Percentiles rank a stretch among this genome's conserved stretches.
Conservation (phyloP, 1,140 invertebrate species). For the Drosophila lacteicornis region DNA sequence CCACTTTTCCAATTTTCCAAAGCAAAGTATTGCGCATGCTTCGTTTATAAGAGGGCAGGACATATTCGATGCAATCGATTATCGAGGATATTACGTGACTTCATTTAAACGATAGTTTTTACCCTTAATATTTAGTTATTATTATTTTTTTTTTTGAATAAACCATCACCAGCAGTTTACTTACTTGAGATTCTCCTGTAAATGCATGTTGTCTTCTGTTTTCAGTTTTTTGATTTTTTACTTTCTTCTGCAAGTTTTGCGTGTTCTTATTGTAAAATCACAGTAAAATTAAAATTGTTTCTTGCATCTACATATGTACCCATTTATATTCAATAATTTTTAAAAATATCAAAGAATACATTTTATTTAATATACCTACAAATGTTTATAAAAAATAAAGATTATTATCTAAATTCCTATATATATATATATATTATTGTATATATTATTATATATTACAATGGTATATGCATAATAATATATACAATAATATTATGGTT, state of each 20-base stretch:
- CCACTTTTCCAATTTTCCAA: slow-evolving; percentile 11
- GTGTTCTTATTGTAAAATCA: not conserved
- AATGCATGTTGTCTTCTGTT: slow-evolving; percentile 50
- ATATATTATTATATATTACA: not conserved
- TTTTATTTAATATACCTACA: not conserved
- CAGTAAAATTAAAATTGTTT: not conserved
- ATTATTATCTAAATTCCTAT: not conserved
- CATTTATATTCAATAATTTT: not conserved
- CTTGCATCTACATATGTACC: not conserved
- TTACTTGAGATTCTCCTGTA: slow-evolving; percentile 62
- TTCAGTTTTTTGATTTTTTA: not conserved
- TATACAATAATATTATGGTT: not conserved
- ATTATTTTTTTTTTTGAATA: not conserved
- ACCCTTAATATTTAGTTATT: not conserved
- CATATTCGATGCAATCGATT: slow-evolving; percentile 4
- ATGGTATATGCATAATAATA: not conserved
- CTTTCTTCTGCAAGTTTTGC: not conserved
- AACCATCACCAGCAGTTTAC: slow-evolving; percentile 1
- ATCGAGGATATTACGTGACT: not conserved
- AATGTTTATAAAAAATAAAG: not conserved
- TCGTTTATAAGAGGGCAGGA: slow-evolving; percentile 1
- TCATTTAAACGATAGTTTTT: not conserved
- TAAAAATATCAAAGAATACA: not conserved
- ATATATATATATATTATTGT: no score
- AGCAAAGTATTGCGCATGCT: not conserved